Base-by-base conservation (phyloP, 2,888 invertebrate species). In the Eremobia ochroleuca region DNA sequence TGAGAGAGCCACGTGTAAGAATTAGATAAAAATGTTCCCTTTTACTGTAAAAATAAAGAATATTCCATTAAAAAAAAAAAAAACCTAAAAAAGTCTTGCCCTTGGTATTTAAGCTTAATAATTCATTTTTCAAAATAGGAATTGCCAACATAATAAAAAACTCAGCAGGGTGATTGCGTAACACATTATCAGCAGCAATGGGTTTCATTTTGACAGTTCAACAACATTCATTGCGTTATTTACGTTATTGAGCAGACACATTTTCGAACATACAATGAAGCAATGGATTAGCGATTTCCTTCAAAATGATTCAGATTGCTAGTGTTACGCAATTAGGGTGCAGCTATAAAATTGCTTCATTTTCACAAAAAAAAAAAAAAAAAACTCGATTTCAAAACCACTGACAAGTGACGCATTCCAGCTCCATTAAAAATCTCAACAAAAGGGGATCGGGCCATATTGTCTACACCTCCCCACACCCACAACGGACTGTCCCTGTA, bases 1-100 rank as follows among this genome's bases (percentile, higher is more conserved):
- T 77, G 49, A 34, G 8, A 9, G 18, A 9, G 62, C 40, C 84
- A 84, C 83, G 85, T 84, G 84, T 85, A 84, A 82, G 67, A 46
- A 71, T 70, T 49, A 31, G 1, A 18, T 74, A 74, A 58, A 85
- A 83, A 61, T 81, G 71, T 85, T 81, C 49, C 77, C 25, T 71
- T 52, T 77, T 73, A 18, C 28, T 25, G 11, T 43, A 28, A 69
- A 70, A 40, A 31, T 67, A 15, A n/a, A 8, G 2, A 15, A 1
- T 34, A 6, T 71, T n/a, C n/a, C n/a, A n/a, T n/a, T n/a, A n/a
- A n/a, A n/a, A n/a, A n/a, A n/a, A n/a, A n/a, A n/a, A n/a, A n/a
- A n/a, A n/a, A n/a, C n/a, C n/a, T n/a, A n/a, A n/a, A n/a, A n/a
- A n/a, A n/a, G 40, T 28, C 3, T 21, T 49, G 25, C 1, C 31